Evolutionary conservation across 2,888 invertebrate genomes (phyloP), one percentile per base, ranked within the genome.

Genomic region (Theodoxus fluviatilis): DNA sequence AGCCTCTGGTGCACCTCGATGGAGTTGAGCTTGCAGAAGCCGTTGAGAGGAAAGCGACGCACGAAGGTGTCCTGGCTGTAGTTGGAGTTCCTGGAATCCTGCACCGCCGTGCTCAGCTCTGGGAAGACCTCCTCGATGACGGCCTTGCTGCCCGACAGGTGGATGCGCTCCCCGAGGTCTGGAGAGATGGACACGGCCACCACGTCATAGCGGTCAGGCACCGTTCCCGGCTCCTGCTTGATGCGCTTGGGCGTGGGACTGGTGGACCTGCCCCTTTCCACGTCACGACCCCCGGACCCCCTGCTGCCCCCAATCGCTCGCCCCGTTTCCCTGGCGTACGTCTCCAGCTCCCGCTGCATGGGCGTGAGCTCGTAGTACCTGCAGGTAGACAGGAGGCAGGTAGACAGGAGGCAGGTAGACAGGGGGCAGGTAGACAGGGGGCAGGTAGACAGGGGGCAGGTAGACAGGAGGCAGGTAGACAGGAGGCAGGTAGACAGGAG

Each of bases 21-120:
- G n/a, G 94, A 94, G 87, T 94, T 94, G 76, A 94, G 89, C 88
- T 94, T 94, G 89, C 94, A 94, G 88, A 94, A 94, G 78, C 94
- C 94, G 87, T 94, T 94, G 70, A 94, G 88, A 15, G 94, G 94
- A 84, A 94, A 94, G 73, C 94, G 90, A 78, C 94, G 94, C 43
- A 94, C 93, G 88, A 93, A 93, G 75, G 92, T 91, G 87, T 94
- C 94, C 79, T 92, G 90, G 82, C 93, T 93, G 93, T 94, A 94
- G 31, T 93, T 92, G 38, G 92, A 92, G 72, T 94, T 90, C 49
- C 93, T 91, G 4, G 84, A 81, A 85, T 94, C 93, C 89, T 94
- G 91, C 71, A 93, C 90, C 0, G 93, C 93, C 81, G 94, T 92
- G 78, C 91, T 85, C 67, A 89, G 87, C 76, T 89, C 89, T 0